These are phyloP conservation scores for Danaus chrysippus DNA, from an alignment of 2,888 invertebrate genomes.

Conservation along the genomic window DNA sequence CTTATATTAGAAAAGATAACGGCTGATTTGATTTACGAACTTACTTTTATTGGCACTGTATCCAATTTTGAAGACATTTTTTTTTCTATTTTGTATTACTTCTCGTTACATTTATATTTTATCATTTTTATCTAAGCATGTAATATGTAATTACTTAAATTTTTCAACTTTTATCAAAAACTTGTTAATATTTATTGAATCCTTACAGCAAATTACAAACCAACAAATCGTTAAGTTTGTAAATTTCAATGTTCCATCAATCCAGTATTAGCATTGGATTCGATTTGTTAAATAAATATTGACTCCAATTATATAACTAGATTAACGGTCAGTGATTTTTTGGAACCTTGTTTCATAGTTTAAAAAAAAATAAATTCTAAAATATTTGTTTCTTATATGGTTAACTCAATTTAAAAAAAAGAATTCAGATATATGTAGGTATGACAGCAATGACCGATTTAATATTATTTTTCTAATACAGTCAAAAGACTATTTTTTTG, in stretches of 20 bases:
- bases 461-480: too few species aligned
- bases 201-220: not conserved
- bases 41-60: not conserved
- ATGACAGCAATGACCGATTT: too few species aligned
- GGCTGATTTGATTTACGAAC: slow-evolving; percentile 18
- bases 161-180: not conserved
- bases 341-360: slow-evolving; percentile 2
- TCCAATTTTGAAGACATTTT: not conserved
- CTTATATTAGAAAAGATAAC: slow-evolving; percentile 22
- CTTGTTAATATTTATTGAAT: not conserved
- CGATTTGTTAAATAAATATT: slow-evolving; percentile 13
- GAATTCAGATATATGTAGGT: too few species aligned
- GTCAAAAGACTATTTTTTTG: too few species aligned
- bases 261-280: slow-evolving; percentile 7
- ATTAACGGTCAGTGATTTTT: slow-evolving; percentile 6
- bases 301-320: slow-evolving; percentile 15
- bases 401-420: too few species aligned
- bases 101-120: too few species aligned
- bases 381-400: too few species aligned
- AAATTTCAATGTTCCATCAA: not conserved
- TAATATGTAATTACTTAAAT: not conserved
- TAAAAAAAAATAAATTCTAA: not conserved
- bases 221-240: not conserved
- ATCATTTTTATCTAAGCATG: not conserved
- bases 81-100: too few species aligned